phyloP scores from a whole-genome alignment of 2,797 vertebrate genomes.

The Distichodus sexfasciatus region DNA sequence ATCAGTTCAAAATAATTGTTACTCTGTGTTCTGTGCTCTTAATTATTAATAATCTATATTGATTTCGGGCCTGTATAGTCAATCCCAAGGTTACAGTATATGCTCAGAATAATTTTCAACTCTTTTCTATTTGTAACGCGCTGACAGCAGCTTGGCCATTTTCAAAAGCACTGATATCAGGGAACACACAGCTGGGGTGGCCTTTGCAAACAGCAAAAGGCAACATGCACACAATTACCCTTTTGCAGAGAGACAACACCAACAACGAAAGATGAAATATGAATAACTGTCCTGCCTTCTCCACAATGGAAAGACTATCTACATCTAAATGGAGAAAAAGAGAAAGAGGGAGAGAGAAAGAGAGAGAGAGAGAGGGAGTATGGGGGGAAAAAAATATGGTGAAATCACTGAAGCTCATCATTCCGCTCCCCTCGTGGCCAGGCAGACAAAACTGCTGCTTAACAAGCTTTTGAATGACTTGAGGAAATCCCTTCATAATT shows the following conservation, averaged over 20 bases:
- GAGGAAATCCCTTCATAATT: conserved; percentile 19
- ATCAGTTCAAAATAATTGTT: too few species aligned
- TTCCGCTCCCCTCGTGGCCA: background rate
- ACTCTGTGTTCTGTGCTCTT: too few species aligned
- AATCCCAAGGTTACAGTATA: too few species aligned
- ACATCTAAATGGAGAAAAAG: conserved; percentile 1
- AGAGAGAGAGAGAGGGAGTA: background rate
- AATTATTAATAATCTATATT: too few species aligned
- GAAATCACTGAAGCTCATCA: background rate
- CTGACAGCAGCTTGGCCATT: too few species aligned
- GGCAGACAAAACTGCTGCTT: conserved; percentile 18
- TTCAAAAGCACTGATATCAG: too few species aligned
- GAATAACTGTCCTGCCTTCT: background rate
- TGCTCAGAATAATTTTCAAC: too few species aligned
- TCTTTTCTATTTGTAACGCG: too few species aligned
- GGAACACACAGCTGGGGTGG: background rate
- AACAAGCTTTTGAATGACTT: conserved; percentile 29
- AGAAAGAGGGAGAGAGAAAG: background rate
- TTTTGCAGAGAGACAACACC: background rate
- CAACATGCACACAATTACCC: background rate
- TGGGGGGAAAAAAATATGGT: background rate
- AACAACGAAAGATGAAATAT: conserved; percentile 14
- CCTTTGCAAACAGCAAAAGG: background rate
- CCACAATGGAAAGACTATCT: background rate
- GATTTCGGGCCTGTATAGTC: too few species aligned